These are phyloP conservation scores for Bombylius major DNA, from an alignment of 2,888 invertebrate species.

Conservation along the genomic window DNA sequence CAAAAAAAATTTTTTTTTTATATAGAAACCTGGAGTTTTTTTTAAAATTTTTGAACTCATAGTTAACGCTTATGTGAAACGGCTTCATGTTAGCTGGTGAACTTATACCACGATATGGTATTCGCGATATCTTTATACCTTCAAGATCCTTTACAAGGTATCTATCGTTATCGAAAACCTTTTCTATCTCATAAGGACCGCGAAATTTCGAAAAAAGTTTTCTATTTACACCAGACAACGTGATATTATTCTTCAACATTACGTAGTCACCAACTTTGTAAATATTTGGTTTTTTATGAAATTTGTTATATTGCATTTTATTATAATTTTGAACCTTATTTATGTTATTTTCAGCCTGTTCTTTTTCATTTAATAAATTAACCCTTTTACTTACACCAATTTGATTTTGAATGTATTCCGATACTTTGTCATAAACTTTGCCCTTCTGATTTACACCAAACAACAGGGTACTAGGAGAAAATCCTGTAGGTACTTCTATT, in stretches of 20 bases:
- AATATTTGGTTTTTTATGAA: neutral
- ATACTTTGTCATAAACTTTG: slow-evolving; percentile 12
- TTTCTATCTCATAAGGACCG: slow-evolving; percentile 5
- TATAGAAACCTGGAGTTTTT: no score
- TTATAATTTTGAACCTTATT: slow-evolving; percentile 1
- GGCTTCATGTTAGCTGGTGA: no score
- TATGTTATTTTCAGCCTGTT: neutral
- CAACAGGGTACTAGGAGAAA: slow-evolving; percentile 20
- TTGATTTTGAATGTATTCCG: neutral
- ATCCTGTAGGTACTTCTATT: slow-evolving; percentile 18
- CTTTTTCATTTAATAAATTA: neutral
- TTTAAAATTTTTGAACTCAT: no score
- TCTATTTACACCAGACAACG: slow-evolving; percentile 7
- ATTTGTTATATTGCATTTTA: slow-evolving; percentile 4
- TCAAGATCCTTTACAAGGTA: slow-evolving; percentile 7
- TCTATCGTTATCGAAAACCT: slow-evolving; percentile 6
- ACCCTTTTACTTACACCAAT: no score
- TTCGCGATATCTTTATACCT: no score
- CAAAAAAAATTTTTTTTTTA: no score
- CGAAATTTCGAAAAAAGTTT: slow-evolving; percentile 7
- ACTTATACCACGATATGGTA: no score
- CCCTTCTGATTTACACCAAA: slow-evolving; percentile 21
- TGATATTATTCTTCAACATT: slow-evolving; percentile 8
- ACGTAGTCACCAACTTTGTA: slow-evolving; percentile 9
- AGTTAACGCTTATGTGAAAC: no score